Evolutionary conservation across 2,888 invertebrate genomes (phyloP).

Genomic region (Athalia circularis): DNA sequence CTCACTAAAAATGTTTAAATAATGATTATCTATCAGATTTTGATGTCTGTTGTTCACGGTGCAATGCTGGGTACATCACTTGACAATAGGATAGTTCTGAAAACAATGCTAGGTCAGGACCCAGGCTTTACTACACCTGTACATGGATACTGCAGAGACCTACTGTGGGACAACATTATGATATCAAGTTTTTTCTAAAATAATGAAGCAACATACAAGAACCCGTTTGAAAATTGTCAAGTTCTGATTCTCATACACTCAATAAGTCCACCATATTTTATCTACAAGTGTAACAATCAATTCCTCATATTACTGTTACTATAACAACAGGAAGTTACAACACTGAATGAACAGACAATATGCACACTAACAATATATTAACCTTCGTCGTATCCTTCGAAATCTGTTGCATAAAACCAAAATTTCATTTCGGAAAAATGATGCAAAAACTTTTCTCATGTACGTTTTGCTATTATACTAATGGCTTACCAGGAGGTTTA

Average conservation of each 20-base stretch:
- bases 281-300: conserved; percentile 1
- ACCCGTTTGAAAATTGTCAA: too few relatives aligned
- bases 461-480: neutral
- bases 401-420: conserved; percentile 65
- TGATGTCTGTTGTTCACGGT: neutral
- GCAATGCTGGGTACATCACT: too few relatives aligned
- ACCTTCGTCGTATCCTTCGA: conserved; percentile 73
- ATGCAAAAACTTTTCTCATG: neutral
- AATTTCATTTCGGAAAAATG: conserved; percentile 49
- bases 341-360: conserved; percentile 35
- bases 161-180: too few relatives aligned
- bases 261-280: neutral
- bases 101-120: too few relatives aligned
- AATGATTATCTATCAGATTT: neutral
- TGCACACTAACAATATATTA: conserved; percentile 57
- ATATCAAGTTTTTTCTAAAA: too few relatives aligned
- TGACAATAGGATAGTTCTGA: too few relatives aligned
- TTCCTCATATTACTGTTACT: conserved; percentile 1
- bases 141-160: too few relatives aligned
- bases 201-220: too few relatives aligned
- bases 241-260: neutral
- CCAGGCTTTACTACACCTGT: too few relatives aligned
- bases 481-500: conserved; percentile 73
- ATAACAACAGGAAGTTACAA: conserved; percentile 23
- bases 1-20: conserved; percentile 77